Evolutionary conservation across 2,888 invertebrate species (phyloP), one percentile per base, ranked within the genome.

Genomic region (Drosophila pullipes): DNA sequence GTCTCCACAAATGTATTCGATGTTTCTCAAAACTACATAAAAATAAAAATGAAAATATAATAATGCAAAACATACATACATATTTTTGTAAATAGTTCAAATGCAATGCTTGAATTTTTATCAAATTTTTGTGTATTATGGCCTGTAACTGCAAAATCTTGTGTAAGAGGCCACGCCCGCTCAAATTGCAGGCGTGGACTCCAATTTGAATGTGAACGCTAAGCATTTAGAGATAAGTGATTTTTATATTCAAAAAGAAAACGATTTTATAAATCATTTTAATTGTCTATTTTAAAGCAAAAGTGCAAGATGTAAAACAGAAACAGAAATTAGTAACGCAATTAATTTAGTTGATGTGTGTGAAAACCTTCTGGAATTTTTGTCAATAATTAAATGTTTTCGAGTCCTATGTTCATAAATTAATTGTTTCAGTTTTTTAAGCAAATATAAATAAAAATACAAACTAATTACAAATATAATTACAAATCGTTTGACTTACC

Each of bases 231-330:
- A 69, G 7, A 52, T 90, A 88, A 88, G 91, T 76, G 78, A 88
- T 83, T 88, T 87, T 90, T 87, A 85, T 84, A 87, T 89, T 82
- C 77, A 68, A 39, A 57, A 60, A 37, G 54, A 64, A 82, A 75
- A 68, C 74, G 91, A 81, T 88, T 90, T 88, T 89, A 85, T 85
- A 90, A 90, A 86, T 88, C 76, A 88, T 88, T 88, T 88, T 88
- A 88, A 90, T 89, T 88, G 88, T 88, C 88, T 88, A 88, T 90
- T 88, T 88, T 84, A 90, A 87, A 69, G 75, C 55, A 67, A 65
- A 65, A 75, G 74, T 52, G 60, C 69, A 77, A 58, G 54, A 50
- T 70, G 67, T 50, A 62, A 75, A 60, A 25, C 41, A 61, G 53
- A 71, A 41, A 52, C 53, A 35, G 35, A 63, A 69, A 69, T 57